Conservation (phyloP, 2,113 vertebrate genomes). For the Coptodon bakossiorum region DNA sequence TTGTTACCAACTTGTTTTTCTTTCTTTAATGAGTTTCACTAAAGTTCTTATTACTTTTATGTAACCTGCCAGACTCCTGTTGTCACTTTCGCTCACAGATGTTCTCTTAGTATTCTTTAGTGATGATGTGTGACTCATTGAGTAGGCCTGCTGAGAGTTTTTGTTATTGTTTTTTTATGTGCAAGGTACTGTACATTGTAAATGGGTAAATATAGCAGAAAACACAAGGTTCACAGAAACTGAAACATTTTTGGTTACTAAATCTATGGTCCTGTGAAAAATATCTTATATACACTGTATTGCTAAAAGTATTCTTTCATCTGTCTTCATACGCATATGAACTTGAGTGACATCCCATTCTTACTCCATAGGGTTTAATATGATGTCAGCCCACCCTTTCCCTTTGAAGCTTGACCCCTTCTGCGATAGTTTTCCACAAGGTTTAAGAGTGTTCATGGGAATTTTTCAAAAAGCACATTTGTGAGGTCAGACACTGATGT, state of each 20-base stretch:
- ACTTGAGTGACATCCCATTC: not conserved
- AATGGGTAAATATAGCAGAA: not conserved
- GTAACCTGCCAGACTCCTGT: fast-evolving
- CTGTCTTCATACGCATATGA: not conserved
- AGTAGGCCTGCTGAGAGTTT: not conserved
- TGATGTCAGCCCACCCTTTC: not conserved
- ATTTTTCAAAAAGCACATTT: not conserved
- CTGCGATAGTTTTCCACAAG: not conserved
- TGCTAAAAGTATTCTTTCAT: not conserved
- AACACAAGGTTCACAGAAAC: not conserved
- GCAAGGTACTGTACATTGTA: not conserved
- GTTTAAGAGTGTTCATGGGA: not conserved
- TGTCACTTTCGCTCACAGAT: not conserved
- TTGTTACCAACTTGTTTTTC: not conserved
- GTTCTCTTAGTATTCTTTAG: not conserved
- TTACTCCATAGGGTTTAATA: not conserved
- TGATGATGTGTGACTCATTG: not conserved
- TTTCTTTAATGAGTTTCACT: not conserved
- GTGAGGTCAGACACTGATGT: not conserved
- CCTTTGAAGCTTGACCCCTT: not conserved
- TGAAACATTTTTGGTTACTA: not conserved
- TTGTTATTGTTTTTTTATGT: not conserved
- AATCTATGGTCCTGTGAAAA: not conserved
- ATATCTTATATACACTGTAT: not conserved
- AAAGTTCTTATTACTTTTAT: not conserved